Conservation (phyloP, 2,113 vertebrate species). For the Phyllostomus discolor region DNA sequence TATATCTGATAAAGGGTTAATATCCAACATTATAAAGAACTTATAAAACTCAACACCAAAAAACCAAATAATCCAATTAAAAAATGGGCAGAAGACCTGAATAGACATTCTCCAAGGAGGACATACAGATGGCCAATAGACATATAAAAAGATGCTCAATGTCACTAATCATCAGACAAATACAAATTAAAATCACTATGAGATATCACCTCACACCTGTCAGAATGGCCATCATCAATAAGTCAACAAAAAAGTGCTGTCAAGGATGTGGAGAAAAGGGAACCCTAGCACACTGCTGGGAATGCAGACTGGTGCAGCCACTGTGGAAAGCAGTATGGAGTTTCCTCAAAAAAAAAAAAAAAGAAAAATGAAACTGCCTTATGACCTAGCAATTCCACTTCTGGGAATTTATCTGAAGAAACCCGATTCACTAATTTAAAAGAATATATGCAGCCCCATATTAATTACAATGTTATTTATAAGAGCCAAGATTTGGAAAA, state of each 20-base stretch:
- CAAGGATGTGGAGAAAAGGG: background rate
- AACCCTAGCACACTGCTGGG: background rate
- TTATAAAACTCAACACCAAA: background rate
- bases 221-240: background rate
- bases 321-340: background rate
- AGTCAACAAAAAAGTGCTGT: background rate
- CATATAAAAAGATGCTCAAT: background rate
- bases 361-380: background rate
- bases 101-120: background rate
- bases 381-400: background rate
- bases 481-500: background rate
- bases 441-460: background rate
- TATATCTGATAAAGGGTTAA: background rate
- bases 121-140: background rate
- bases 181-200: background rate
- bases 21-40: background rate
- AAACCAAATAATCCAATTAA: background rate
- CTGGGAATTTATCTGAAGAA: background rate
- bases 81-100: background rate
- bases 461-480: background rate
- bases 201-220: background rate
- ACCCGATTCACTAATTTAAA: background rate
- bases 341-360: background rate
- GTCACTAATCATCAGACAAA: background rate
- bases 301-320: background rate